Base-by-base conservation (phyloP, 2,113 vertebrate species). In the Passer domesticus region DNA sequence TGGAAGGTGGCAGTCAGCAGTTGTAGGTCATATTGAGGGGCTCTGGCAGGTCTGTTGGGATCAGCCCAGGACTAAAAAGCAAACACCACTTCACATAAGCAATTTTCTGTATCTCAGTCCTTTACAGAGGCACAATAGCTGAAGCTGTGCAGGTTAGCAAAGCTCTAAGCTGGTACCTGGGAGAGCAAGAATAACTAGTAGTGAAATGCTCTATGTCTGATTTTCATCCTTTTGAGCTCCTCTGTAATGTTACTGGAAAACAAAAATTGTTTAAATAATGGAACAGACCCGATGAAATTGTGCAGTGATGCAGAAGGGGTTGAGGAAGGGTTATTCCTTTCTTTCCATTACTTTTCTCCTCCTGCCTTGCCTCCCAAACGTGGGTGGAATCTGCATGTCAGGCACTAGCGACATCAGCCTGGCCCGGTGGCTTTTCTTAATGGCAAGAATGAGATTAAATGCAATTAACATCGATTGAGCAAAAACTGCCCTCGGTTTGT, bases 401-500 rank as follows among this genome's bases (percentile, higher is more conserved):
- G 83, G 72, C 58, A 15, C 58, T 24, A 63, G 94, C 46, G 50
- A 77, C 70, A 69, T 91, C 92, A 94, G 72, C 95, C 87, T 92
- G 85, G 94, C 92, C 87, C 16, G 13, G 73, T 96, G 90, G 84
- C 87, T 91, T 96, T 95, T 80, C 89, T 94, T 94, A 95, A 91
- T 90, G 87, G 94, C 59, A 46, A 79, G 94, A 82, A 94, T 1
- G 64, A 94, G 94, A 94, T 96, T 94, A 96, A 96, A 96, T 87
- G 93, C 96, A 96, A 92, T 96, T 97, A 97, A 83, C 87, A 82
- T 82, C 59, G 92, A 95, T 82, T 91, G 94, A 96, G 92, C 66
- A 91, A 95, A 94, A 94, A 43, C 52, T 64, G 25, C 84, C 84
- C 79, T 94, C 44, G 1, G 76, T 96, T 90, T 95, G 83, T 93